A percentile compares a stretch with the other conserved stretches of the same genome.
Conservation (phyloP, 2,888 invertebrate genomes). For the Phaonia tiefii region DNA sequence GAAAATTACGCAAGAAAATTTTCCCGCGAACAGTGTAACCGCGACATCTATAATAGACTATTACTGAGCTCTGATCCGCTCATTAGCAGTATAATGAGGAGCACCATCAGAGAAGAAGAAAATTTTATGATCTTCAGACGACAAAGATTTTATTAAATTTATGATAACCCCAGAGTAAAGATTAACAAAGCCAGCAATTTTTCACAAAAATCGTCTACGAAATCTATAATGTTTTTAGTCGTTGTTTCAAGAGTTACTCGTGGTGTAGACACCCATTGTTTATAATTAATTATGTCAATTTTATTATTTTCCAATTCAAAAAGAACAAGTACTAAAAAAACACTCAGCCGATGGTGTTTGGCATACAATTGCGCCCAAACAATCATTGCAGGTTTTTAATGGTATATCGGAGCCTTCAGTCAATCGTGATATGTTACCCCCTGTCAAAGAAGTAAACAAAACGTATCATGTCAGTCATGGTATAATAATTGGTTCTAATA, state of each 20-base stretch:
- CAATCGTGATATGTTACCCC: no score
- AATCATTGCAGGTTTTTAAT: no score
- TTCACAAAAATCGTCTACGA: no score
- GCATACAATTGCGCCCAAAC: background rate
- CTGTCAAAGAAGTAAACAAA: background rate
- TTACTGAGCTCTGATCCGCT: no score
- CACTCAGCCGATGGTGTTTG: background rate
- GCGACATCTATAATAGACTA: no score
- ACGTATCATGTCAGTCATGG: no score
- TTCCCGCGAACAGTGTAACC: no score
- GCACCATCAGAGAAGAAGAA: conserved; percentile 27
- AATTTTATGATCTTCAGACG: background rate
- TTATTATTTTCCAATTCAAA: background rate
- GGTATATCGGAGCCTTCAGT: no score
- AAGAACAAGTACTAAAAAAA: background rate
- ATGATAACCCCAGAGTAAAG: background rate
- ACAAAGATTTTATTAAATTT: no score
- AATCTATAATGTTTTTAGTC: background rate
- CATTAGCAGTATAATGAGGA: no score
- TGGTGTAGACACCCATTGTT: background rate
- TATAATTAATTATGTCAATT: background rate
- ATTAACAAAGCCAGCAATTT: no score
- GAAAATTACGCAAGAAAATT: no score
- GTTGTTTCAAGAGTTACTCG: background rate
- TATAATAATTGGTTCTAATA: background rate